These are phyloP conservation scores for Malthinus flaveolus DNA, from an alignment of 2,888 invertebrate species.

Conservation along the genomic window DNA sequence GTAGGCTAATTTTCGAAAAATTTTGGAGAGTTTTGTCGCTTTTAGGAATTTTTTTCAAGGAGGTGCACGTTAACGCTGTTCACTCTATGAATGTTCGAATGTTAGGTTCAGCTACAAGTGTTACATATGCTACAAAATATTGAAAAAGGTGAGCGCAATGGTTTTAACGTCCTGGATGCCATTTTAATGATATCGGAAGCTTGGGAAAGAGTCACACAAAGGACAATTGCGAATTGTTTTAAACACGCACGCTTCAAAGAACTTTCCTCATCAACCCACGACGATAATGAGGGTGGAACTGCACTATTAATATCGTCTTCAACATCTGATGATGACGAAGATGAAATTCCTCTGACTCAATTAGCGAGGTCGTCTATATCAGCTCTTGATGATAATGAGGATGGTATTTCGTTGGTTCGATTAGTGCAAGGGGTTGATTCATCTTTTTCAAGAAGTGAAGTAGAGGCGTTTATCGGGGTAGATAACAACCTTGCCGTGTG, in stretches of 20 bases:
- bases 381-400: neutral
- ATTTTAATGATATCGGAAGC: neutral
- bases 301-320: too few relatives aligned
- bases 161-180: neutral
- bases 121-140: neutral
- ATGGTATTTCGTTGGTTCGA: neutral
- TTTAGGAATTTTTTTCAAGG: too few relatives aligned
- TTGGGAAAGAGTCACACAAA: neutral
- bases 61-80: too few relatives aligned
- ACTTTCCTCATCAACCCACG: neutral
- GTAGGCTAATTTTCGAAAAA: too few relatives aligned
- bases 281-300: neutral
- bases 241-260: slow-evolving; percentile 2
- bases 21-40: too few relatives aligned
- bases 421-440: neutral
- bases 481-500: neutral
- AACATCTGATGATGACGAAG: too few relatives aligned
- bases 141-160: neutral
- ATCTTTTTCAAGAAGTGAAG: neutral
- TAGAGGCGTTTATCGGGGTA: neutral
- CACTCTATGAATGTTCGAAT: too few relatives aligned
- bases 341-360: too few relatives aligned
- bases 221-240: slow-evolving; percentile 2
- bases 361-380: too few relatives aligned
- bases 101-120: too few relatives aligned